Evolutionary conservation across 2,797 vertebrate species (phyloP), one percentile per base, ranked within the genome.

Genomic region (Anguilla anguilla): DNA sequence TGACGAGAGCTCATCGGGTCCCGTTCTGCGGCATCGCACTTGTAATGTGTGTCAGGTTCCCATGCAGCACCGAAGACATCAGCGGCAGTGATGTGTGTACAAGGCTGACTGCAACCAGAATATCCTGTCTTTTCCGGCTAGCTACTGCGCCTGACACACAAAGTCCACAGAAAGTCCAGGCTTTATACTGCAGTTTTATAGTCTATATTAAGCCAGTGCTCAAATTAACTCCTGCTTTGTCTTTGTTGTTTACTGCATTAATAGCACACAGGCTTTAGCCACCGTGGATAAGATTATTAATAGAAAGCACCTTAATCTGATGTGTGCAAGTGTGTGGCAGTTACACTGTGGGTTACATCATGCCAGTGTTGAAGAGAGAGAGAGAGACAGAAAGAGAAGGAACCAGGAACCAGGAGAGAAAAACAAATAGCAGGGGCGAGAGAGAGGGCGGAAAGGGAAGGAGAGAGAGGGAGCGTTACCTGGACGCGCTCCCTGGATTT

Each of bases 401-500:
- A 43, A 43, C 39, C 7, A 25, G 13, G 83, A 57, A 10, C 39
- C 2, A 43, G 28, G 83, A n/a, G 10, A 19, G 57, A 35, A 3
- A 79, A 13, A 43, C 2, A 43, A 35, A 17, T 11, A 43, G 11
- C 1, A 1, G 4, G 19, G 19, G 2, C 7, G 19, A 79, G 39
- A 46, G 19, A 46, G 17, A 79, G 19, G 1, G 15, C 9, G 10
- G 77, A 79, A 17, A 79, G 17, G 9, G 19, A 79, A 46, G 19
- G 2, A 6, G 17, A 43, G 3, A 82, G 6, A 3, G 46, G 19
- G 43, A 82, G 92, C 51, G 64, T 94, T 97, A 99, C 98, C 98
- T 97, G 98, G 97, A 92, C 93, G 97, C 91, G 92, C 94, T 89
- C 95, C 89, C 90, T 94, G 94, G 90, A 96, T 91, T 94, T 95